Percentiles rank a stretch among this genome's conserved stretches.
phyloP scores from a whole-genome alignment of 2,888 invertebrate genomes.

The Ichneumon xanthorius region DNA sequence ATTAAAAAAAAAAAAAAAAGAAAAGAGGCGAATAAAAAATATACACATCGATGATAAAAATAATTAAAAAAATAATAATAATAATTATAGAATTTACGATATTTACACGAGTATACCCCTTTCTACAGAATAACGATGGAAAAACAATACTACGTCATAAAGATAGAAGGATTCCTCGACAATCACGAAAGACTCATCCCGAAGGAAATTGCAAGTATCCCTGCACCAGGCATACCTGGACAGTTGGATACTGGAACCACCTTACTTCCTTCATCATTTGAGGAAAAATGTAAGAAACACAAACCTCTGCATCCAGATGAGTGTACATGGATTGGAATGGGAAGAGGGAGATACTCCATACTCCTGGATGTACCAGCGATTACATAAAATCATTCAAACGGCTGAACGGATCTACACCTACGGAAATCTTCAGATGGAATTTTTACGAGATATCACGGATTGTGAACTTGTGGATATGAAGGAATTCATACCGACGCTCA shows the following conservation, averaged over 20 bases:
- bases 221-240: neutral
- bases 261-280: neutral
- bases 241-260: neutral
- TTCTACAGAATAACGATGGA: too few species aligned
- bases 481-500: neutral
- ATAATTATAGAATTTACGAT: too few species aligned
- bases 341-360: neutral
- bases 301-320: neutral
- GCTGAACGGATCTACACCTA: neutral
- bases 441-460: neutral
- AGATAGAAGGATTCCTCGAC: too few species aligned
- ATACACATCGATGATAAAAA: too few species aligned
- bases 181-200: neutral
- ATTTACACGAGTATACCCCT: too few species aligned
- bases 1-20: neutral
- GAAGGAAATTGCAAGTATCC: neutral
- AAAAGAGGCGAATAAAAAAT: too few species aligned
- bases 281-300: neutral
- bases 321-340: neutral
- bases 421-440: neutral
- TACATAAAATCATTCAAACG: neutral
- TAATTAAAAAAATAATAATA: too few species aligned
- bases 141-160: too few species aligned
- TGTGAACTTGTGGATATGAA: neutral
- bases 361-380: neutral